Evolutionary conservation across 2,888 invertebrate genomes (phyloP), one percentile per base, ranked within the genome.

Genomic region (Chaetoderma sp.): DNA sequence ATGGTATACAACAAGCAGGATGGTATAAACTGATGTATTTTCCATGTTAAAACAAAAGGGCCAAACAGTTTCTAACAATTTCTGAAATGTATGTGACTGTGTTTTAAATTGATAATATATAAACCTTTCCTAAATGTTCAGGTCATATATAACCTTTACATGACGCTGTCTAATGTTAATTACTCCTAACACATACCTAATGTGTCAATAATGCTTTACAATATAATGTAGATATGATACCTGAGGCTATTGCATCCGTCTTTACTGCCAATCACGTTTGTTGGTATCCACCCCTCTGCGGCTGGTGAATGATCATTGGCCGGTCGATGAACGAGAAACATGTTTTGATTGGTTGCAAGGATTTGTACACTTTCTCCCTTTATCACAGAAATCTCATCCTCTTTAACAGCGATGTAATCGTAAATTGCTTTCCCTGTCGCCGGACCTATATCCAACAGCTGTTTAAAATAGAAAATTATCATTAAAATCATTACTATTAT

Each of bases 331-430:
- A 86, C 83, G 8, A 84, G 76, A 62, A 78, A 79, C 80, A 83
- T 82, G 71, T 81, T 80, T 57, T 83, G 81, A 72, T 85, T 83
- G 56, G 83, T 78, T 36, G 82, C 79, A 28, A 87, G 68, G 50
- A 88, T 81, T 70, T 86, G 86, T 3, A 88, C 86, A 16, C 72
- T 74, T 47, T 88, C 87, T 8, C 87, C 87, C 59, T 83, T 83
- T 56, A 68, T 73, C 18, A 87, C 85, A 0, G 83, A 81, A 39
- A 88, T 81, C 73, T 88, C 87, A 62, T 88, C 87, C 59, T 85
- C 83, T 50, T 82, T 82, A n/a, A 86, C 77, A 1, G 87, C 86
- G 63, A 78, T 79, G 73, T 87, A 88, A 63, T 86, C 85, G 33
- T 76, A 78, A 28, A 84, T 58, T 3, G 86, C 85, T 49, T 80